Conservation (phyloP, 2,888 invertebrate species). For the Dryadula phaetusa region DNA sequence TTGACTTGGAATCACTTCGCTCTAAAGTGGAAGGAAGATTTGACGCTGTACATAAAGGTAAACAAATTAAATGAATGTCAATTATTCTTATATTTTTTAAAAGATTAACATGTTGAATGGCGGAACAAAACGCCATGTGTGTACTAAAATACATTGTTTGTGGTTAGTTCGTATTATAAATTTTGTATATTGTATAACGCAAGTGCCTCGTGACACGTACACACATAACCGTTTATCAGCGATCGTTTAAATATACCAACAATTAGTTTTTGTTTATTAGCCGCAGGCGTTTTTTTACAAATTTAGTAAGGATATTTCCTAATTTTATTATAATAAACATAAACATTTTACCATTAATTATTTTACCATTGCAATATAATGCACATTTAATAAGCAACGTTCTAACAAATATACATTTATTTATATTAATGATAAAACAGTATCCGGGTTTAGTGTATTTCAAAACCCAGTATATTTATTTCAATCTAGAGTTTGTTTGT, state of each 20-base stretch:
- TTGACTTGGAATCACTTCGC: slow-evolving; percentile 92
- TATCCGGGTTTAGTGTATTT: slow-evolving; percentile 48
- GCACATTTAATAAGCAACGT: not conserved
- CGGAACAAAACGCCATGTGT: no score
- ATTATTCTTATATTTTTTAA: no score
- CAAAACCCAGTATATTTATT: slow-evolving; percentile 45
- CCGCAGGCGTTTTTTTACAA: not conserved
- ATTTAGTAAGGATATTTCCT: not conserved
- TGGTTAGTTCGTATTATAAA: no score
- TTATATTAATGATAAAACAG: slow-evolving; percentile 47
- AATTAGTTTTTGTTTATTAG: not conserved
- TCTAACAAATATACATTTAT: slow-evolving; percentile 43
- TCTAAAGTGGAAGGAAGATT: slow-evolving; percentile 94
- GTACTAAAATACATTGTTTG: no score
- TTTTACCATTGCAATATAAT: not conserved
- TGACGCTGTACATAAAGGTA: slow-evolving; percentile 88
- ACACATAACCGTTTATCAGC: not conserved
- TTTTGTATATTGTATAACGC: no score
- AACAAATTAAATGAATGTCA: not conserved
- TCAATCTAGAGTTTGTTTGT: slow-evolving; percentile 32
- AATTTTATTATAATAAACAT: not conserved
- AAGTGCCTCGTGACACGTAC: not conserved
- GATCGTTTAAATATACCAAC: not conserved
- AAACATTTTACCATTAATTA: no score
- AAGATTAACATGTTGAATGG: no score